Base-by-base conservation (phyloP, 2,113 vertebrate genomes). In the Odocoileus hemionus region DNA sequence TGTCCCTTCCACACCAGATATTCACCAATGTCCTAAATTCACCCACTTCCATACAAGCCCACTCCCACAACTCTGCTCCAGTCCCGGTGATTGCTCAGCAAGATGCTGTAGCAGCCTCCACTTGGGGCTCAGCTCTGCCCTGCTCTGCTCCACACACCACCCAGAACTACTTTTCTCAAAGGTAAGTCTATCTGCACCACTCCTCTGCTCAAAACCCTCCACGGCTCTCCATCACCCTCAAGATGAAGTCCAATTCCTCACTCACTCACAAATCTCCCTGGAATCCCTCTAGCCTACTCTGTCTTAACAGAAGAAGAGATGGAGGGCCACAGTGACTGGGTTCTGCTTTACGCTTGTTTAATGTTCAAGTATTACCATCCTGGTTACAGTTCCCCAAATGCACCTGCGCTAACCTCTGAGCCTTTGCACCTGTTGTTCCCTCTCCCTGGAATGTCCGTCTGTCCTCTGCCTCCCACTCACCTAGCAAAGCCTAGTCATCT, bases 81-180 rank as follows among this genome's bases (percentile, higher is more conserved):
- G 54, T 33, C 15, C 36, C 47, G 1, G 1, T 28, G 7, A 33
- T 0, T 1, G 17, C 64, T 26, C 50, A 4, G 14, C 50, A 5
- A 55, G 80, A 70, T 3, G 28, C n/a, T 45, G 25, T 3, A 84
- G 76, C 43, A 21, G 39, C 39, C 87, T 43, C 79, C 23, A 11
- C 86, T 7, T 5, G 43, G 43, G 50, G 58, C 58, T 87, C n/a
- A 0, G 17, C 74, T 92, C 33, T 58, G 58, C 58, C 50, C 80
- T 17, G 11, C 50, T 52, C 45, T 76, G 43, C 25, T 78, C 64
- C 36, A 39, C 79, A 70, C 1, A 7, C 8, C 19, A 8, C 67
- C 30, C 90, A 80, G 50, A 57, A 28, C 16, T 25, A 36, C 79
- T 54, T 33, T 57, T 55, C 61, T 80, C n/a, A 78, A 74, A n/a